Evolutionary conservation across 1,140 invertebrate species (phyloP), one percentile per base, ranked within the genome.

Genomic region (Pararge aegeria): DNA sequence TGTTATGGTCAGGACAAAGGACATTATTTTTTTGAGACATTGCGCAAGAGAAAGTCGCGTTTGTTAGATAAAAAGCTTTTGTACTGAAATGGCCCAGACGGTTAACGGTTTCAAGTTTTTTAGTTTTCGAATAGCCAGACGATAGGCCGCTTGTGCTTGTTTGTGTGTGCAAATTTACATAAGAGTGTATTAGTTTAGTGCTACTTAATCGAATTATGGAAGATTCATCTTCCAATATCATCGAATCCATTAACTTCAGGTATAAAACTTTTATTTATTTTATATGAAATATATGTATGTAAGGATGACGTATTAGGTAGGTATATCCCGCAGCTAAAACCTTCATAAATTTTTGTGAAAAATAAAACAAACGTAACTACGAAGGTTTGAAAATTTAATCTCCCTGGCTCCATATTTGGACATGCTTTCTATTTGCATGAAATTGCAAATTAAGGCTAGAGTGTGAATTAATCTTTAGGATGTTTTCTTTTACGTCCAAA

Each of bases 31-130:
- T 83, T 82, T 78, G 66, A 73, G 67, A 70, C 69, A 78, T 83
- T 83, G 75, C 78, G 66, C 66, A 66, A 75, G 78, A 87, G 86
- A 87, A 86, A 89, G 86, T 83, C 68, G 69, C 70, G 61, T 77
- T 75, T 78, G 75, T 78, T 73, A 60, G 70, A 66, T 80, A 81
- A 82, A 78, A 83, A 67, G 53, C 61, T 64, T 78, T 80, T 75
- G 69, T 85, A 77, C 80, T 77, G 68, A 64, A 83, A 79, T 73
- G 66, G 73, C 78, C 54, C 53, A 68, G 64, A 49, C 71, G 64
- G 58, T 69, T 59, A 78, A 80, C 73, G 76, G 80, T 65, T 80
- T 80, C 53, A 67, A 73, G 64, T 78, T 84, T 85, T 84, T 85
- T 87, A 87, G 84, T 87, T 76, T 77, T 64, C 55, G 56, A 73